A percentile compares a stretch with the other conserved stretches of the same genome.
These are phyloP conservation scores for Isichthys henryi DNA, from an alignment of 2,113 vertebrate species.

Conservation along the genomic window DNA sequence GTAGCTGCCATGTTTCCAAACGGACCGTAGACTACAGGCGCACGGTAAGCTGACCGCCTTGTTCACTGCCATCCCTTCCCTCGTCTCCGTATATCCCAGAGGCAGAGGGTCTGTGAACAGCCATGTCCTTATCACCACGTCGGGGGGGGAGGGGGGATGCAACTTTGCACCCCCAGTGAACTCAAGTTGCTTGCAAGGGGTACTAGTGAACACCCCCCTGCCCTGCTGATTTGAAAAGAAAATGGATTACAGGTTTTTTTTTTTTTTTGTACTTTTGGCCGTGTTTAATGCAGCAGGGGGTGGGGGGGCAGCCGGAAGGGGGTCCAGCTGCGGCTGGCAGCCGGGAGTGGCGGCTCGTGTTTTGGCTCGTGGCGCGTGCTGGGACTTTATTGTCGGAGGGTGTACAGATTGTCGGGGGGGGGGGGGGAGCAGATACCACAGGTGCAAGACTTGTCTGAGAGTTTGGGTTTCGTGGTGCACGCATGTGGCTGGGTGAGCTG, in stretches of 20 bases:
- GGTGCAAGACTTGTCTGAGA: background rate
- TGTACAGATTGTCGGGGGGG: background rate
- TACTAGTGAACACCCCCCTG: background rate
- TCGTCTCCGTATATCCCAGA: background rate
- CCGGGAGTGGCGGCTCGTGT: background rate
- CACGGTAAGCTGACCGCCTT: slow-evolving; percentile 39
- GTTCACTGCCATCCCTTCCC: background rate
- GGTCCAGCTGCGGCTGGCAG: background rate
- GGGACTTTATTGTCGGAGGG: background rate
- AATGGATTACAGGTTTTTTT: background rate
- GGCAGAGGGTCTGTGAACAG: background rate
- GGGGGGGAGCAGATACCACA: background rate
- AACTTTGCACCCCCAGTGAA: background rate
- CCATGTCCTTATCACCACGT: background rate
- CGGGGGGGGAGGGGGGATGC: background rate
- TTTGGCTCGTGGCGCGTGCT: background rate
- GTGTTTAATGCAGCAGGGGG: background rate
- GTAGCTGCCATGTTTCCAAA: slow-evolving; percentile 24
- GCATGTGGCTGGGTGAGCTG: background rate
- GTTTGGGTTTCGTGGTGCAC: background rate
- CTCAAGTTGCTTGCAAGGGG: background rate
- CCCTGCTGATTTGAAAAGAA: background rate
- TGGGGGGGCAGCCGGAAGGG: background rate
- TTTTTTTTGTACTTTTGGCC: background rate
- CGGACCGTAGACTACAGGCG: slow-evolving; percentile 46